A percentile compares a stretch with the other conserved stretches of the same genome.
Evolutionary conservation across 2,113 vertebrate species (phyloP).

Genomic region (Canis aureus): DNA sequence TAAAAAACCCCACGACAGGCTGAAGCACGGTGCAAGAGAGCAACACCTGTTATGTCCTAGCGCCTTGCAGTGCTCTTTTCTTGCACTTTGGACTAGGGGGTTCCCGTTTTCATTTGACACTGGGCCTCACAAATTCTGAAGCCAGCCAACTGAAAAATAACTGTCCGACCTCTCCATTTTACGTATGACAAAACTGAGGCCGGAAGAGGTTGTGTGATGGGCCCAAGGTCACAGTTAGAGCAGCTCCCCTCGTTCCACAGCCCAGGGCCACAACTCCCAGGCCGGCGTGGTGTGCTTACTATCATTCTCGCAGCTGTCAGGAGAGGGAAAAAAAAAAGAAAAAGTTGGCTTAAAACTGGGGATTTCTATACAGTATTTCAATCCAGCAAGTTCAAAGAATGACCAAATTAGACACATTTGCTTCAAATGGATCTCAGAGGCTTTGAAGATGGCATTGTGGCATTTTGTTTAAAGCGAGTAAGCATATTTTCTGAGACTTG

Average conservation of each 20-base stretch:
- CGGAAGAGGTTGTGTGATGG: neutral
- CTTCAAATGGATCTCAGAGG: slow-evolving; percentile 44
- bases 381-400: slow-evolving; percentile 68
- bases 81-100: neutral
- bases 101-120: neutral
- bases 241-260: neutral
- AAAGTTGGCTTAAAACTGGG: slow-evolving; percentile 26
- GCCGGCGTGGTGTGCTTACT: neutral
- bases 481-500: slow-evolving; percentile 45
- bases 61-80: neutral
- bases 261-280: neutral
- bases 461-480: slow-evolving; percentile 73
- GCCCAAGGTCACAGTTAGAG: neutral
- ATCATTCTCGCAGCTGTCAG: neutral
- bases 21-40: neutral
- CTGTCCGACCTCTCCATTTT: neutral
- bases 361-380: neutral
- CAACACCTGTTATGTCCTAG: neutral
- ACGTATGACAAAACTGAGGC: neutral
- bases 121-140: slow-evolving; percentile 17
- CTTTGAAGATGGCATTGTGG: slow-evolving; percentile 71
- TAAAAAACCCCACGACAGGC: neutral
- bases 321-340: neutral
- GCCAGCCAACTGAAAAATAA: neutral
- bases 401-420: slow-evolving; percentile 60